Evolutionary conservation across 2,888 invertebrate species (phyloP), one percentile per base, ranked within the genome.

Genomic region (Andrena bucephala): DNA sequence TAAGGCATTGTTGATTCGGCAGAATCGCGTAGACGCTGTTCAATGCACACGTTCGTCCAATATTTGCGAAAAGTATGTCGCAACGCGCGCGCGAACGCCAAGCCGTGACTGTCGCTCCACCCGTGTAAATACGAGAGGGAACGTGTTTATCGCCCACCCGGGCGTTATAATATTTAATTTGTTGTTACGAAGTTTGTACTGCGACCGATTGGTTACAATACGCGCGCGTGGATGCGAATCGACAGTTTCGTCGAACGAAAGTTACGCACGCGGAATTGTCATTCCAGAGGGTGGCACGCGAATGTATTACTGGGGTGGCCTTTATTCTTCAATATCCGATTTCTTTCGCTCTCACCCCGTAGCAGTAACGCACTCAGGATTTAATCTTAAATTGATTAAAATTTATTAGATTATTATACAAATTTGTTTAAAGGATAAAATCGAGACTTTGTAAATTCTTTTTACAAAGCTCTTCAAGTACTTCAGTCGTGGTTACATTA

Each of bases 41-140:
- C 86, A 84, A 88, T 85, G 87, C 87, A 86, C 92, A 93, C 92
- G 92, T 93, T 93, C 92, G 84, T 87, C 91, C 90, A 93, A 93
- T 93, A 93, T 93, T 93, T 92, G 90, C 89, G 87, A 87, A 90
- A 92, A 92, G 89, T 90, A 90, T 89, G 86, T 82, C 75, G 76
- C 83, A 69, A 86, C 50, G 83, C 70, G 86, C 59, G 42, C 77
- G 48, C 50, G 70, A 62, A 62, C 63, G 36, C 59, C 31, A 29
- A n/a, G 16, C 29, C 29, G 13, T 50, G 63, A 13, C 24, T 16
- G 24, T 68, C 80, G 66, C 29, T 50, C 42, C 65, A 60, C 20
- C 59, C 62, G 67, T 84, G 85, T 54, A 85, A 85, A 84, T 68
- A 84, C 57, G 63, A 72, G 63, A 27, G 52, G 0, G 68, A 68